Base-by-base conservation (phyloP, 2,888 invertebrate species). In the Agrilus mali region DNA sequence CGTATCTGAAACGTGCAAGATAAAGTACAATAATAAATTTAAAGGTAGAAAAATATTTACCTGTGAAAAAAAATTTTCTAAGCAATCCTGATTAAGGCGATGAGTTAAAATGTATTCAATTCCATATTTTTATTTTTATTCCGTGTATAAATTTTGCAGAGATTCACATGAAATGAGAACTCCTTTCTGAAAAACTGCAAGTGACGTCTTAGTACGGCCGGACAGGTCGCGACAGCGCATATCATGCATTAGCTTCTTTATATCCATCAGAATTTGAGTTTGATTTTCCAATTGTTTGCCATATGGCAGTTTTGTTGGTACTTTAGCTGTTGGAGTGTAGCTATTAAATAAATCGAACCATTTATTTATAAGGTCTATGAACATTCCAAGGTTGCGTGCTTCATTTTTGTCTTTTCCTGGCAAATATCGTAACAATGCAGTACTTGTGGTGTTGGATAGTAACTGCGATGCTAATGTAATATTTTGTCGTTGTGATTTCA, bases 341-440 rank as follows among this genome's bases (percentile, higher is more conserved):
- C 38, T 41, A 38, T 53, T 51, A 32, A 49, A 39, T 8, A 55
- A 22, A 33, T 52, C 50, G 36, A 49, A 53, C 53, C 53, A 55
- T 7, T 15, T 33, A 42, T 50, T 52, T 6, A 51, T 43, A 15
- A 41, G 10, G 22, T 53, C 49, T 7, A 54, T 42, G 33, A 50
- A 51, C 8, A 48, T 43, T 7, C 43, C 50, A 12, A 47, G 41
- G 14, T 47, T 36, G 12, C 36, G 31, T 7, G 45, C 45, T 6
- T 22, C 4, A n/a, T 38, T 14, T 20, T 44, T 41, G 17, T 47
- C 16, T 12, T 12, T 22, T 16, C 46, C 49, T 36, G 48, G 44
- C 10, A 31, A 35, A 44, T 51, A 48, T 12, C 47, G 42, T 38
- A 41, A 42, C 14, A 53, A 33, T 17, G 52, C 53, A 38, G 45